Evolutionary conservation across 2,888 invertebrate species (phyloP), one percentile per base, ranked within the genome.

Genomic region (Drosophila meridiana): DNA sequence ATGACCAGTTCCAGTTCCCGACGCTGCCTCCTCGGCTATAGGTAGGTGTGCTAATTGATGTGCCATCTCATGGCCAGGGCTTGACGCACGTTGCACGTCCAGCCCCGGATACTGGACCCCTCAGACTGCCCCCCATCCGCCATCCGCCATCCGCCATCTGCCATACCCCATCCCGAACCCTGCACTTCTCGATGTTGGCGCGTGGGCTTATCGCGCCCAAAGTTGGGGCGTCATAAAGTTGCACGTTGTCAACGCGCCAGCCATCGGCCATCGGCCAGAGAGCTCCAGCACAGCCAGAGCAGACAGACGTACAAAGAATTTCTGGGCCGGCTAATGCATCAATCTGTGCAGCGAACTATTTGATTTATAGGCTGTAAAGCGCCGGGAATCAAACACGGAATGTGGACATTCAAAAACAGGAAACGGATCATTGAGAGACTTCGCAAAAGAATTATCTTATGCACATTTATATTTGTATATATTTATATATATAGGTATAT

Each of bases 11-110:
- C 81, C 79, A 83, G 68, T 50, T 61, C 57, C 64, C 14, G 47
- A 47, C 40, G 55, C 20, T 53, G 53, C 38, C 58, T 65, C 59
- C 36, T 45, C 28, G 61, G 9, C 69, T 59, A 61, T 66, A 85
- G 84, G 84, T 85, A 79, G 79, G 82, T 81, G 88, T 85, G 84
- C 88, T 85, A 85, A 85, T 85, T 85, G 84, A 87, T 85, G 88
- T 85, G 84, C 84, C 84, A 85, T 87, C 85, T 78, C 72, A 67
- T 71, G 70, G 78, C 73, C 78, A 69, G 69, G 55, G 68, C 69
- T 67, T 64, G 78, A 71, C 80, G 81, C 79, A 81, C 76, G 78
- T 53, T 69, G 65, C 78, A 77, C 63, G 71, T 67, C 50, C 50
- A 50, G 50, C 32, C 50, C 20, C 62, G 71, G 30, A 32, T 30